These are phyloP conservation scores for Schizaphis graminum DNA, from an alignment of 2,888 invertebrate genomes.

Conservation along the genomic window DNA sequence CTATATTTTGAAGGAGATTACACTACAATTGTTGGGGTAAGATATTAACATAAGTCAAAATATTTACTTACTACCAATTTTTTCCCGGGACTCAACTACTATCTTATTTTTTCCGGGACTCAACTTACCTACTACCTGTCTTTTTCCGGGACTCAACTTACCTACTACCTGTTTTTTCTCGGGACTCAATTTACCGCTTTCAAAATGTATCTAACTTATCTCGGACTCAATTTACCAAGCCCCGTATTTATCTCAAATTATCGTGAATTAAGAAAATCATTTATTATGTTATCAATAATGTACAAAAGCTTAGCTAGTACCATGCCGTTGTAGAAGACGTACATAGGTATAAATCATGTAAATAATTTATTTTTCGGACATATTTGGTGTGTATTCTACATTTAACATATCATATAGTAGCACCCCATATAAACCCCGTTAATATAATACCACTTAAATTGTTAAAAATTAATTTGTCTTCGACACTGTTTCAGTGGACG, in stretches of 20 bases:
- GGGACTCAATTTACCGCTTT: too few relatives aligned
- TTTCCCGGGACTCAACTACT: too few relatives aligned
- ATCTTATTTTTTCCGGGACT: too few relatives aligned
- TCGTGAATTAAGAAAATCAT: neutral
- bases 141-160: too few relatives aligned
- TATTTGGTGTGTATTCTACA: neutral
- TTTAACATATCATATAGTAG: neutral
- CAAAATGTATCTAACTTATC: too few relatives aligned
- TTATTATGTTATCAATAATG: neutral
- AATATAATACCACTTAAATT: neutral
- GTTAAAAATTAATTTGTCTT: neutral
- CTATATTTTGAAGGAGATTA: too few relatives aligned
- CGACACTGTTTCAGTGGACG: neutral
- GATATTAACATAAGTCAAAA: too few relatives aligned
- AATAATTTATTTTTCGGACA: neutral
- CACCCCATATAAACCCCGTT: neutral
- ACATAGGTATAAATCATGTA: neutral
- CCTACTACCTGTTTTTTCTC: too few relatives aligned
- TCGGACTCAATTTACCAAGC: too few relatives aligned
- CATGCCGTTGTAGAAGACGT: neutral
- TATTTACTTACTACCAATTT: too few relatives aligned
- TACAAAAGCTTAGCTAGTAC: neutral
- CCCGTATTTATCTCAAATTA: neutral
- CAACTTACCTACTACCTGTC: too few relatives aligned
- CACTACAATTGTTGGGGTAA: too few relatives aligned